Conservation (phyloP, 2,113 vertebrate species). For the Larimichthys crocea region DNA sequence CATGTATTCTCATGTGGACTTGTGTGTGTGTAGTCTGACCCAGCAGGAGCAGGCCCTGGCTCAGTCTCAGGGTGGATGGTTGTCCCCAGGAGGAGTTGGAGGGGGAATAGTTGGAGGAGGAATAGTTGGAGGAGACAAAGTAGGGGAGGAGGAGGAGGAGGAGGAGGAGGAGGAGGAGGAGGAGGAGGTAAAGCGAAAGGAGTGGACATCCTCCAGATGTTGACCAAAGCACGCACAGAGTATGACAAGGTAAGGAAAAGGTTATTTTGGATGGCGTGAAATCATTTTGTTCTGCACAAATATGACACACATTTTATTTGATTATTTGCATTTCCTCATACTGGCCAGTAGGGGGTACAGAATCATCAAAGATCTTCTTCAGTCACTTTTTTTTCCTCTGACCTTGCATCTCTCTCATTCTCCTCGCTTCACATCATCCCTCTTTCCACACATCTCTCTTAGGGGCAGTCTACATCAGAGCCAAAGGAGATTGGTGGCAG, state of each 20-base stretch:
- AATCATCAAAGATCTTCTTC: not conserved
- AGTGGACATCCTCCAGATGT: slow-evolving; percentile 94
- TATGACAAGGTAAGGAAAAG: slow-evolving; percentile 89
- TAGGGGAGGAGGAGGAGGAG: slow-evolving; percentile 25
- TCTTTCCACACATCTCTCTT: not conserved
- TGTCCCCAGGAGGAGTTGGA: slow-evolving; percentile 79
- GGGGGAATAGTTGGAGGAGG: slow-evolving; percentile 39
- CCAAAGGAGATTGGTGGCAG: slow-evolving; percentile 95
- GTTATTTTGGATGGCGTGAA: no score
- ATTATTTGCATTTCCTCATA: slow-evolving; percentile 2
- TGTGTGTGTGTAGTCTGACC: slow-evolving; percentile 84
- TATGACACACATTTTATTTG: not conserved
- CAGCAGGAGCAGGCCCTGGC: slow-evolving; percentile 90
- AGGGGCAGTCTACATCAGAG: slow-evolving; percentile 90
- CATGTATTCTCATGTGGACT: not conserved
- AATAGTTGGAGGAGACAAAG: not conserved
- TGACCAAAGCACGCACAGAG: slow-evolving; percentile 93
- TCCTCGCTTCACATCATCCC: not conserved
- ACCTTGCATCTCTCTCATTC: not conserved
- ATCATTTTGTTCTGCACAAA: no score
- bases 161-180: slow-evolving; percentile 15
- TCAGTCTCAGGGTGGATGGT: slow-evolving; percentile 78
- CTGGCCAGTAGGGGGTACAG: not conserved
- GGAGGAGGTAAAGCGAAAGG: slow-evolving; percentile 79
- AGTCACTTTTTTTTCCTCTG: not conserved